Evolutionary conservation across 2,113 vertebrate genomes (phyloP), one percentile per base, ranked within the genome.

Genomic region (Aleadryas rufinucha): DNA sequence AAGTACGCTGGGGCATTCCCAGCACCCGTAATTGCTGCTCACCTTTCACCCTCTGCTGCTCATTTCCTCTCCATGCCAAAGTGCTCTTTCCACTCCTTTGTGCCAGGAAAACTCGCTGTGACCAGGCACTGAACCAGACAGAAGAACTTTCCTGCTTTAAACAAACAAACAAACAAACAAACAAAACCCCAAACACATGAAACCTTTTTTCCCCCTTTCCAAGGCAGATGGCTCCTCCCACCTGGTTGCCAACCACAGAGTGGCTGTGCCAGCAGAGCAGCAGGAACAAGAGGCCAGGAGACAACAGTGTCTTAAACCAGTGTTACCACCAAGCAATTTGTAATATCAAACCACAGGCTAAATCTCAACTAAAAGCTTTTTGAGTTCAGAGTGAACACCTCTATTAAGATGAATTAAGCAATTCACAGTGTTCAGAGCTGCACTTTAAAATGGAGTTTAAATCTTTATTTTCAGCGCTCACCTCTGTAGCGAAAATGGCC

Each of bases 281-380:
- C 68, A 77, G 74, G 76, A 92, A 63, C 71, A n/a, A 56, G 91
- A 86, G 86, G 68, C 76, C 89, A 59, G 72, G 44, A 95, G 86
- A 91, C 84, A 86, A 5, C 52, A 64, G 45, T 8, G 60, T 37
- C 94, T 96, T 87, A 95, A 95, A 96, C 94, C 93, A 84, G 49
- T 27, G 84, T 78, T 92, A 95, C 94, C 93, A 84, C 95, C 64
- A 52, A 87, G 72, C 60, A 95, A 89, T 97, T 92, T 95, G 94
- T 95, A 95, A 89, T 54, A 60, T 81, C 96, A 95, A 95, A 96
- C 95, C 96, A 95, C 96, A 97, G 91, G 89, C 95, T 91, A 84
- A 92, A 97, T 93, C 80, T 93, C 93, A 95, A 74, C 94, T 95
- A 96, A 95, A 95, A 95, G 96, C 94, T 95, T 94, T 92, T 93